These are phyloP conservation scores for Apodemus agrarius DNA, from an alignment of 2,797 vertebrate genomes.

Conservation along the genomic window DNA sequence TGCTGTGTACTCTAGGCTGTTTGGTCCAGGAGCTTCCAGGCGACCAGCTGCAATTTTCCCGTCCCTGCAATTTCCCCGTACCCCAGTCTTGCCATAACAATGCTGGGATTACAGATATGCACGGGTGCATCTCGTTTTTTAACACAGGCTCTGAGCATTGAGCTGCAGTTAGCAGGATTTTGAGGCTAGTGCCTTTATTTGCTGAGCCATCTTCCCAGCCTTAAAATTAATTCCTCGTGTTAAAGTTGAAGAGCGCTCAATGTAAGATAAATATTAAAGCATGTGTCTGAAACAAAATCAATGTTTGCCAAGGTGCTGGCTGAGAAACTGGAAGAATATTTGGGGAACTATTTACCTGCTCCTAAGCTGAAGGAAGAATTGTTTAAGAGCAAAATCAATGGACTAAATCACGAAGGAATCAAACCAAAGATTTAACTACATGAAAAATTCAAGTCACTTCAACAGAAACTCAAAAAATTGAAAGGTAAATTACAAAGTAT, in stretches of 20 bases:
- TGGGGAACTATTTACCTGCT: constrained; percentile 42
- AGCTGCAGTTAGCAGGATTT: not conserved
- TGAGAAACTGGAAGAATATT: constrained; percentile 57
- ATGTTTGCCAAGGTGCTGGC: constrained; percentile 33
- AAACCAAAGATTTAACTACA: constrained; percentile 51
- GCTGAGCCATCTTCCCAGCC: not conserved
- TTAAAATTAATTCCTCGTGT: constrained; percentile 35
- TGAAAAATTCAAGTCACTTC: constrained; percentile 46
- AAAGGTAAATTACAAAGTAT: constrained; percentile 68
- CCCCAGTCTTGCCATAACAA: not conserved
- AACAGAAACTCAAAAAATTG: constrained; percentile 58
- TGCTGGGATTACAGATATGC: not conserved
- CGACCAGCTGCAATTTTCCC: not conserved
- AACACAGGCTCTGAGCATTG: not conserved
- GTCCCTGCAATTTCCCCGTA: too few species aligned
- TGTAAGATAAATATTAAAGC: constrained; percentile 52
- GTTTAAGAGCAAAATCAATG: constrained; percentile 56
- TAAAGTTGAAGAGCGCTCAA: constrained; percentile 37
- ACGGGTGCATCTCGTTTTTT: not conserved
- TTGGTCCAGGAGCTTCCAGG: not conserved
- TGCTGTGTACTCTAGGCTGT: too few species aligned
- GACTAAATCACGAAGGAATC: constrained; percentile 53
- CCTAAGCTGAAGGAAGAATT: constrained; percentile 38
- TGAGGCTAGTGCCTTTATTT: not conserved
- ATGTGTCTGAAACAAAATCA: not conserved